These are phyloP conservation scores for Bombycilla garrulus DNA, from an alignment of 2,113 vertebrate genomes.

Conservation along the genomic window DNA sequence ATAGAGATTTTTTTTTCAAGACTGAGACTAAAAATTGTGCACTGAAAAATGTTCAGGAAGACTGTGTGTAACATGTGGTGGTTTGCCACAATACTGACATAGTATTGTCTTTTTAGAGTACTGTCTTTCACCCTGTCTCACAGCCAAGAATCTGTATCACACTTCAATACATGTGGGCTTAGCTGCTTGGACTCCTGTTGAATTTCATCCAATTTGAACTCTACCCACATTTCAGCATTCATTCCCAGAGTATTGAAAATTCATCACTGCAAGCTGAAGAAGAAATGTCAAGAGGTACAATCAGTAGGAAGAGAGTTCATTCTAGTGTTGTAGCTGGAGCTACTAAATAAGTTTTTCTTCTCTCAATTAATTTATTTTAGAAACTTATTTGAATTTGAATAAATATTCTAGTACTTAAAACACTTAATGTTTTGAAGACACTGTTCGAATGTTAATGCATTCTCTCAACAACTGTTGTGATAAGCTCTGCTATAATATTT, in stretches of 20 bases:
- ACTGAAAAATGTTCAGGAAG: neutral
- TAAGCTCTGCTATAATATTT: neutral
- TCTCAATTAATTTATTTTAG: slow-evolving; percentile 45
- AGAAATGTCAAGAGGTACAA: slow-evolving; percentile 43
- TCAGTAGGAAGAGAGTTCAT: neutral
- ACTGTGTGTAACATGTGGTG: neutral
- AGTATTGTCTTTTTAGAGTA: neutral
- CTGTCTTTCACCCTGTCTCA: neutral
- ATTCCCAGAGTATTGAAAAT: neutral
- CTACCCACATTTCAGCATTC: neutral
- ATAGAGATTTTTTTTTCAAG: neutral
- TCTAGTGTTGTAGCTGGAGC: neutral
- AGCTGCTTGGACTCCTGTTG: neutral
- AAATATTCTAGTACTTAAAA: slow-evolving; percentile 5
- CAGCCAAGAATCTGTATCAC: neutral
- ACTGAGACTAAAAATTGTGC: neutral
- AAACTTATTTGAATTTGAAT: slow-evolving; percentile 28
- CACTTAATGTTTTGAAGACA: neutral
- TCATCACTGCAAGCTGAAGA: neutral
- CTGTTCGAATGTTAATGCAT: neutral
- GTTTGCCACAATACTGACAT: neutral
- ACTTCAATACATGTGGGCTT: neutral
- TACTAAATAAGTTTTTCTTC: neutral
- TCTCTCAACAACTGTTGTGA: neutral
- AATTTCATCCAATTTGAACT: neutral